Conservation (phyloP, 1,140 invertebrate genomes). For the Cydia splendana region DNA sequence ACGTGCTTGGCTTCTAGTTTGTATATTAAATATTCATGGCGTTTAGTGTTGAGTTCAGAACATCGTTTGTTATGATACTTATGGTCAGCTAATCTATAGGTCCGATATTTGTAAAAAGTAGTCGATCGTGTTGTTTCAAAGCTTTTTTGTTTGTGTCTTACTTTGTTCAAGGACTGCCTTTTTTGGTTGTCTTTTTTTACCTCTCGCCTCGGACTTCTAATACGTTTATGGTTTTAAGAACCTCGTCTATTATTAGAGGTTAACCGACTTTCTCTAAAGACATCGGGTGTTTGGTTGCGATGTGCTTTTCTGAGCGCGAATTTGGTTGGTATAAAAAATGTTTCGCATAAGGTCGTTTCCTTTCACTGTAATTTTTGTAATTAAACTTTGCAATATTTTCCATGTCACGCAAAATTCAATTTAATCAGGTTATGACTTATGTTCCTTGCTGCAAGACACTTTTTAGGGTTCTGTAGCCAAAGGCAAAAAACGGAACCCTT, state of each 20-base stretch:
- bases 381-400: not conserved
- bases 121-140: not conserved
- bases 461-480: too few relatives aligned
- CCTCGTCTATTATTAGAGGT: not conserved
- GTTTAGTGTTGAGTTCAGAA: not conserved
- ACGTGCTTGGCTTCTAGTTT: slow-evolving; percentile 35
- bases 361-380: not conserved
- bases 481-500: too few relatives aligned
- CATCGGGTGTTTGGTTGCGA: not conserved
- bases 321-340: not conserved
- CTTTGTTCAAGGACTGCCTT: slow-evolving; percentile 4
- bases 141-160: not conserved
- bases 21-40: slow-evolving; percentile 43
- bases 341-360: not conserved
- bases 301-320: not conserved
- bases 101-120: not conserved
- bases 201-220: not conserved
- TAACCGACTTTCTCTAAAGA: slow-evolving; percentile 10
- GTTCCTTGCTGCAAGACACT: too few relatives aligned
- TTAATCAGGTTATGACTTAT: too few relatives aligned
- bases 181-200: not conserved
- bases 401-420: not conserved
- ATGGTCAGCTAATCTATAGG: not conserved
- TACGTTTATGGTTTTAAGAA: not conserved
- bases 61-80: slow-evolving; percentile 25